Evolutionary conservation across 2,797 vertebrate species (phyloP), one percentile per base, ranked within the genome.

Genomic region (Ctenochaetus hawaiiensis): DNA sequence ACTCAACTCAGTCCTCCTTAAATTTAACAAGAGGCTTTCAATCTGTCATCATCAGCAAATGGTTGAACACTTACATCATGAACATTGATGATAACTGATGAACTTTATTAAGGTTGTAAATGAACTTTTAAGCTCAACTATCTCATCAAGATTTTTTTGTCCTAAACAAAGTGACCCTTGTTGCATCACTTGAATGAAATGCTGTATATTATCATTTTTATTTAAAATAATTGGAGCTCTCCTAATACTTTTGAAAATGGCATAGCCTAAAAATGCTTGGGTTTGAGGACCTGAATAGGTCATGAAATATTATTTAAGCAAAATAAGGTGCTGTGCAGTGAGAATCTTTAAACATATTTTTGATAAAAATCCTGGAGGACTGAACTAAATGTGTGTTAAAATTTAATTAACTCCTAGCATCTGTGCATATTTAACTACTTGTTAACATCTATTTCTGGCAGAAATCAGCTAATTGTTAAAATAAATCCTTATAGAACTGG

Each of bases 401-500:
- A 37, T 26, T 5, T 7, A n/a, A 64, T 49, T n/a, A 41, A 43
- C 41, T 69, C 2, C n/a, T 18, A 34, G 52, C 13, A 52, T 68
- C 10, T 22, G 48, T 67, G 44, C 23, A 26, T 26, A n/a, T 61
- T 26, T 26, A 2, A 26, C 2, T 2, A 26, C 2, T 81, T 52
- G 8, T 51, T 51, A 22, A 13, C 44, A 37, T 60, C 75, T 51
- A 8, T 20, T 62, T 72, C 22, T 54, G 30, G 11, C 48, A 41
- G 14, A 67, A 39, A 61, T 45, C 44, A 52, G 20, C 20, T 45
- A 48, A 17, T 59, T n/a, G 8, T 23, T 66, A 67, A 23, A 54
- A 1, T 37, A 64, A 34, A 60, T 51, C 9, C 43, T 75, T 7
- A 54, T 11, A 70, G 26, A 85, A 83, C 83, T 85, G 82, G 83